Evolutionary conservation across 2,888 invertebrate genomes (phyloP).

Genomic region (Andrena minutula): DNA sequence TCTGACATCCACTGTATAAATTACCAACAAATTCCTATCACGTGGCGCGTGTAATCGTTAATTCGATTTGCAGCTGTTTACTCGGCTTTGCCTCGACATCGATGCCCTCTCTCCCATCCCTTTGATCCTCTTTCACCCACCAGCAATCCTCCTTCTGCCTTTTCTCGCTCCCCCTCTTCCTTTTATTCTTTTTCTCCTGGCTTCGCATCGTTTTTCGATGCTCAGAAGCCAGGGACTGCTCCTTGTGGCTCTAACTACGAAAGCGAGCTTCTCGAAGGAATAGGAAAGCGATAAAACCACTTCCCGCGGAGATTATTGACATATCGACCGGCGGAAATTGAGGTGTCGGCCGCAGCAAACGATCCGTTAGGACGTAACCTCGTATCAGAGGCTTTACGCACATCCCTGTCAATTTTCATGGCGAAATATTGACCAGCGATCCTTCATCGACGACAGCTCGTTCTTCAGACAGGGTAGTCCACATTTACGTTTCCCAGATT

Average conservation of each 20-base stretch:
- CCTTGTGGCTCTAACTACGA: conserved; percentile 8
- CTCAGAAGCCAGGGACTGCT: conserved; percentile 12
- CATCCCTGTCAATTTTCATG: conserved; percentile 43
- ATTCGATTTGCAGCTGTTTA: conserved; percentile 77
- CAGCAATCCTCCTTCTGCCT: conserved; percentile 29
- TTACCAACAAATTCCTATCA: conserved; percentile 30
- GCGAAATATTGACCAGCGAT: conserved; percentile 57
- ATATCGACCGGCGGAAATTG: conserved; percentile 68
- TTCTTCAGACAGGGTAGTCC: conserved; percentile 16
- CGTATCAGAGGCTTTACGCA: conserved; percentile 50
- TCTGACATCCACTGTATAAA: conserved; percentile 2
- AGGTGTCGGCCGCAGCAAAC: conserved; percentile 65
- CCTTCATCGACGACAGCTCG: conserved; percentile 50
- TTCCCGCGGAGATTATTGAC: conserved; percentile 67
- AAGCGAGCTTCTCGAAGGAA: conserved; percentile 46
- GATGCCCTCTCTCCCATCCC: conserved; percentile 44
- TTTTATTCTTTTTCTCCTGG: conserved; percentile 23
- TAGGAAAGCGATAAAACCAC: conserved; percentile 68
- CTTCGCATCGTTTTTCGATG: conserved; percentile 18
- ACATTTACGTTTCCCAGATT: neutral
- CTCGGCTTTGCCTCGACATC: conserved; percentile 62
- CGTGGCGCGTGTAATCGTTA: conserved; percentile 67
- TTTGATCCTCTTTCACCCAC: conserved; percentile 31
- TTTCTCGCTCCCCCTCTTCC: neutral
- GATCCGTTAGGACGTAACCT: conserved; percentile 58